These are phyloP conservation scores for Neomorphus geoffroyi DNA, from an alignment of 2,797 vertebrate species.

Conservation along the genomic window DNA sequence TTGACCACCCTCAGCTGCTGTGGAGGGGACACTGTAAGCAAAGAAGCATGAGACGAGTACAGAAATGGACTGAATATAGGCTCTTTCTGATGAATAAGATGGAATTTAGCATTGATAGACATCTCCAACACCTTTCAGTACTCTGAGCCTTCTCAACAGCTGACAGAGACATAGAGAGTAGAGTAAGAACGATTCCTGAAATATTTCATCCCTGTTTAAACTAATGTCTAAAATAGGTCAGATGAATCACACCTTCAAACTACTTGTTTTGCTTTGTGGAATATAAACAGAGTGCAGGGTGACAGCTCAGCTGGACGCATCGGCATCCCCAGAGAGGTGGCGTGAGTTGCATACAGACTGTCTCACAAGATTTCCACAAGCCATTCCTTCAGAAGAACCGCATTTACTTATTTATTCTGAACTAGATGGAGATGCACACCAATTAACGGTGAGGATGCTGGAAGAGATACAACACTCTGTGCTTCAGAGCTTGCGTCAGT, in stretches of 20 bases:
- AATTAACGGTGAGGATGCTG: background rate
- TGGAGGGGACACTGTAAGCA: too few species aligned
- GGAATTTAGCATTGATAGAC: background rate
- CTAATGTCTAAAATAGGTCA: background rate
- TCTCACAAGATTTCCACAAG: background rate
- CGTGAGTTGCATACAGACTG: background rate
- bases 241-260: background rate
- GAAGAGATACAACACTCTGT: background rate
- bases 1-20: too few species aligned
- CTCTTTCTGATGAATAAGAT: background rate
- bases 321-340: background rate
- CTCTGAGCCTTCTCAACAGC: background rate
- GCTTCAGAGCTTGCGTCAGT: background rate
- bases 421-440: background rate
- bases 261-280: background rate
- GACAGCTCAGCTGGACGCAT: background rate
- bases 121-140: background rate
- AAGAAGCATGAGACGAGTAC: too few species aligned
- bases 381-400: background rate
- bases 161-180: background rate
- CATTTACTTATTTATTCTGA: background rate
- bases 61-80: background rate
- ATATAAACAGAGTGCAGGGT: background rate
- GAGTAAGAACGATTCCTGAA: background rate
- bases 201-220: background rate